Base-by-base conservation (phyloP, 2,797 vertebrate genomes). In the Spinus pinus region DNA sequence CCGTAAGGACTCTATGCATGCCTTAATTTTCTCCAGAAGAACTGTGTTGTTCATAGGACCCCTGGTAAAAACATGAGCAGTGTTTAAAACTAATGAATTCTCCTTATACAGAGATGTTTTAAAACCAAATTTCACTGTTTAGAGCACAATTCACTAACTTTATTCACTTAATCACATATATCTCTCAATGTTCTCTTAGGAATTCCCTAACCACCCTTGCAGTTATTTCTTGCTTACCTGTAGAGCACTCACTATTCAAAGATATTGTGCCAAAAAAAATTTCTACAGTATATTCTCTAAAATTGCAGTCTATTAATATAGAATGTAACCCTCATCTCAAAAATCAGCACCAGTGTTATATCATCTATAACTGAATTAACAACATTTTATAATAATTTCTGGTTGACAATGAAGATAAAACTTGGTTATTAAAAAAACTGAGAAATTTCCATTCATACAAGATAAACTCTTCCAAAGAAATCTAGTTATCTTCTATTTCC, bases 11-110 rank as follows among this genome's bases (percentile, higher is more conserved):
- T 94, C 98, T 71, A 98, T 94, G 35, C 98, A 97, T 8, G 96
- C 97, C 54, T 93, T 80, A 7, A 99, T 97, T 88, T 96, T 98
- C 69, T 98, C 97, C 71, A 98, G 95, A 58, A 98, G 98, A 81
- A 95, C 78, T 25, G 95, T 97, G 93, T 97, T 99, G 80, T 98
- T 98, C 64, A 97, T 72, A 39, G 98, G 96, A 47, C 97, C 98
- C 81, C 99, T 99, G 94, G 37, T 92, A 82, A 97, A 93, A 78
- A 72, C n/a, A 92, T 0, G 7, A 91, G 31, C 3, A 58, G 12
- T 10, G 3, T 78, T 95, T 8, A 33, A 70, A 74, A 50, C 57
- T 7, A 58, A 65, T 14, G 23, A 9, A 6, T 25, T 25, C 8
- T 65, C 30, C 8, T 54, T 42, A 57, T 33, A 51, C 10, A 54